Evolutionary conservation across 2,888 invertebrate species (phyloP).

Genomic region (Conchocele bisecta): DNA sequence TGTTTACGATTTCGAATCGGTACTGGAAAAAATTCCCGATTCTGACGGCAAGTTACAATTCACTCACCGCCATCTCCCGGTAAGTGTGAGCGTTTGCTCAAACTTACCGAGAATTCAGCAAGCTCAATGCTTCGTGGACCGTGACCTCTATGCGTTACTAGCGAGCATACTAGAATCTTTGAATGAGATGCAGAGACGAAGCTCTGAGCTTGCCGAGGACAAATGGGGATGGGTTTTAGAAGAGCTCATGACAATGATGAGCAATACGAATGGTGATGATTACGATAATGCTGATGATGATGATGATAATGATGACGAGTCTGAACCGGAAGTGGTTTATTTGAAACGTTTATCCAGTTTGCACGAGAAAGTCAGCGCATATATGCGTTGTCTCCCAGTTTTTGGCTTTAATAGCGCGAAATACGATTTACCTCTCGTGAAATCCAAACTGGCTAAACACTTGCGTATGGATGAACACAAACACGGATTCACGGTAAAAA

Average conservation of each 20-base stretch:
- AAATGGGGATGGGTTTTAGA: slow-evolving; percentile 33
- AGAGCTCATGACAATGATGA: no score
- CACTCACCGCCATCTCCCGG: slow-evolving; percentile 41
- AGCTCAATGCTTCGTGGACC: slow-evolving; percentile 35
- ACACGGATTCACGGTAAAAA: slow-evolving; percentile 11
- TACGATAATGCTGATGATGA: no score
- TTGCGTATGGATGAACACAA: background rate
- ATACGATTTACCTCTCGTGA: slow-evolving; percentile 41
- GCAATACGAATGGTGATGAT: no score
- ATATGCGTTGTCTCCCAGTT: slow-evolving; percentile 18
- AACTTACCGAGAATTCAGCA: slow-evolving; percentile 26
- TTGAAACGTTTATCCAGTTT: no score
- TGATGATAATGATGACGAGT: no score
- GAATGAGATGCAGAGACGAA: no score
- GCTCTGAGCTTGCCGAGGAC: slow-evolving; percentile 2
- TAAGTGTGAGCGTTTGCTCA: slow-evolving; percentile 37
- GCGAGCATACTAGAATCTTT: slow-evolving; percentile 9
- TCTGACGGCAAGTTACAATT: slow-evolving; percentile 15
- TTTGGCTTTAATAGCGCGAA: slow-evolving; percentile 19
- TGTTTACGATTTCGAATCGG: slow-evolving; percentile 41
- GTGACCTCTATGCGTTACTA: slow-evolving; percentile 19
- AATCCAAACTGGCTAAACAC: no score
- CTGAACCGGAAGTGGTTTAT: no score
- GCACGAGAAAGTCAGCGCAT: no score
- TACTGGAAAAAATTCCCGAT: slow-evolving; percentile 13